Percentiles rank a stretch among this genome's conserved stretches.
These are phyloP conservation scores for Micronycteris hirsuta DNA, from an alignment of 2,113 vertebrate genomes.

Conservation along the genomic window DNA sequence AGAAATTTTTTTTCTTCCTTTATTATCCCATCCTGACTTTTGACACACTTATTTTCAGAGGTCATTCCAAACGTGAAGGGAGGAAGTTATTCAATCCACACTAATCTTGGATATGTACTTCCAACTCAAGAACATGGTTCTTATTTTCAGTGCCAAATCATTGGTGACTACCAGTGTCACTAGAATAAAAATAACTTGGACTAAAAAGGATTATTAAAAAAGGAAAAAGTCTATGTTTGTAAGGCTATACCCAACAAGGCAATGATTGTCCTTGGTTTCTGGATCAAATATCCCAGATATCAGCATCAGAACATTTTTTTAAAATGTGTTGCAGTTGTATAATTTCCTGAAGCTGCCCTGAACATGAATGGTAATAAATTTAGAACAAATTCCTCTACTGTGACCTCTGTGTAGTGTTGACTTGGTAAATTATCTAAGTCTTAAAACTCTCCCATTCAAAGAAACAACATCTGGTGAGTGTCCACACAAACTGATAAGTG, in stretches of 20 bases:
- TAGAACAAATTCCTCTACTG: slow-evolving; percentile 72
- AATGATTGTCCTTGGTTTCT: slow-evolving; percentile 57
- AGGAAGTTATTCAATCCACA: background rate
- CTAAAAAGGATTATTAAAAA: slow-evolving; percentile 23
- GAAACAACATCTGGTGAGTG: slow-evolving; percentile 71
- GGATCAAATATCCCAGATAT: slow-evolving; percentile 69
- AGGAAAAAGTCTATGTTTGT: slow-evolving; percentile 46
- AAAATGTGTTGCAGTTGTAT: slow-evolving; percentile 64
- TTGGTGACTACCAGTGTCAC: background rate
- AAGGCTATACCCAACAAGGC: slow-evolving; percentile 39
- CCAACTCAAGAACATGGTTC: background rate
- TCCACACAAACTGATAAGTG: slow-evolving; percentile 60
- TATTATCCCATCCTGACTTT: background rate
- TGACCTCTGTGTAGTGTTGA: slow-evolving; percentile 70
- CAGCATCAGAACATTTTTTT: slow-evolving; percentile 60
- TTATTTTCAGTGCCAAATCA: slow-evolving; percentile 33
- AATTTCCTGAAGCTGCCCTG: slow-evolving; percentile 78
- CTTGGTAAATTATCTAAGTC: slow-evolving; percentile 79
- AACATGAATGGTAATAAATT: slow-evolving; percentile 75
- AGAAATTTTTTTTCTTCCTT: background rate
- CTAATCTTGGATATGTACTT: background rate
- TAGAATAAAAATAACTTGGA: slow-evolving; percentile 55
- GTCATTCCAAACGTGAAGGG: background rate
- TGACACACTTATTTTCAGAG: background rate
- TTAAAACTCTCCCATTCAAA: slow-evolving; percentile 79